These are phyloP conservation scores for Procavia capensis DNA, from an alignment of 2,113 vertebrate species.

Conservation along the genomic window DNA sequence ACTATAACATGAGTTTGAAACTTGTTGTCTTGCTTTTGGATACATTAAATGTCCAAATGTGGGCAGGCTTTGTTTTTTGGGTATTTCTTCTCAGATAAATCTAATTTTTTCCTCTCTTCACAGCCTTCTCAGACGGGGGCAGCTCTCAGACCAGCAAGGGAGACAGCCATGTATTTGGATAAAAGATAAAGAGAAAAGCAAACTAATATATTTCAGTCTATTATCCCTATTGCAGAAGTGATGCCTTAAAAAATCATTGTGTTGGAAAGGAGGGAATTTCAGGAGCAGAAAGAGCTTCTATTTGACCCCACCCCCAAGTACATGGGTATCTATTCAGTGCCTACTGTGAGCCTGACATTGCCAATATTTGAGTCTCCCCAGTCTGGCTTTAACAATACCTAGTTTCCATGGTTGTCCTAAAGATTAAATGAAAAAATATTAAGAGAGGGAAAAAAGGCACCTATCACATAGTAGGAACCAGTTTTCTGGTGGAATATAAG, in stretches of 20 bases:
- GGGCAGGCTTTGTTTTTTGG: background rate
- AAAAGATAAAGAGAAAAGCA: background rate
- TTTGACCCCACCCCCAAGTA: background rate
- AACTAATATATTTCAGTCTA: background rate
- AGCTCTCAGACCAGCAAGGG: background rate
- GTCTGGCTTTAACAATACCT: background rate
- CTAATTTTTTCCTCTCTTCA: background rate
- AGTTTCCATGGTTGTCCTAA: background rate
- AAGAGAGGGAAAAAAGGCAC: too few species aligned
- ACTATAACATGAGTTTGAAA: background rate
- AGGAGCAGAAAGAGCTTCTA: background rate
- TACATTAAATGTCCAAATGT: background rate
- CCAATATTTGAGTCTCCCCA: background rate
- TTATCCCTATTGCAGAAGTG: background rate
- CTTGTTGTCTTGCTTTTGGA: background rate
- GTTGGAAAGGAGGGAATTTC: background rate
- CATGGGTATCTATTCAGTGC: background rate
- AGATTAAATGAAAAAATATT: background rate
- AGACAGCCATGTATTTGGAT: background rate
- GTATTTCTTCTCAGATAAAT: background rate
- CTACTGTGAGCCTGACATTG: too few species aligned
- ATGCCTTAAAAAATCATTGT: background rate
- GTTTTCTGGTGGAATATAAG: background rate
- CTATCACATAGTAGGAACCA: background rate
- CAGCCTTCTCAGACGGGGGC: background rate